Conservation (phyloP, 2,888 invertebrate genomes). For the Onthophagus sagittarius region DNA sequence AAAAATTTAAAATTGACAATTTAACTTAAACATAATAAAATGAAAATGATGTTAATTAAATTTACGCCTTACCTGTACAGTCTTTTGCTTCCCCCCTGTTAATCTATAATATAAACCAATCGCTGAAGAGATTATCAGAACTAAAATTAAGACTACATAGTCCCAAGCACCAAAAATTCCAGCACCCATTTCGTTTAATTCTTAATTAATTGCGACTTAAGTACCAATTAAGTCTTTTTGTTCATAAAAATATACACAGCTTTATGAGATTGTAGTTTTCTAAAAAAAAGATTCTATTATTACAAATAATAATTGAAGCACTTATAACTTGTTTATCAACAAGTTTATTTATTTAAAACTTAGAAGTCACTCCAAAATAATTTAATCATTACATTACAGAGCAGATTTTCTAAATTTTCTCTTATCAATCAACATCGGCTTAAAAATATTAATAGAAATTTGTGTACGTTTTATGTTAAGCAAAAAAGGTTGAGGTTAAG, state of each 20-base stretch:
- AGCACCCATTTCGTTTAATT: conserved; percentile 20
- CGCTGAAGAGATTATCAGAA: conserved; percentile 65
- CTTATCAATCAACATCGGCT: neutral
- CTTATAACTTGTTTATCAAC: neutral
- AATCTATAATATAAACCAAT: conserved; percentile 85
- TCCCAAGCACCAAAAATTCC: conserved; percentile 63
- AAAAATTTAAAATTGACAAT: too few relatives aligned
- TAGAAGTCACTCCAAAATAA: neutral
- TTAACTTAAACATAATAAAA: neutral
- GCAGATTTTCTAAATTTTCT: neutral
- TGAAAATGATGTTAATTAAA: neutral
- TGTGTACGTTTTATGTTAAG: too few relatives aligned
- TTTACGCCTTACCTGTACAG: conserved; percentile 60
- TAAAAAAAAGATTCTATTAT: neutral
- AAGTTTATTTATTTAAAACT: neutral
- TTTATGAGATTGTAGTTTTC: conserved; percentile 16
- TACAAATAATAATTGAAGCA: neutral
- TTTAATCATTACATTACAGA: neutral
- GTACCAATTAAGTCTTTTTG: neutral
- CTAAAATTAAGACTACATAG: conserved; percentile 69
- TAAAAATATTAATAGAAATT: neutral
- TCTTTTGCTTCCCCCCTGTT: conserved; percentile 80
- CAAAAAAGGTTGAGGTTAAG: neutral
- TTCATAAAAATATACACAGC: neutral
- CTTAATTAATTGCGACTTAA: neutral